Evolutionary conservation across 2,888 invertebrate species (phyloP), one percentile per base, ranked within the genome.

Genomic region (Alloplasta piceator): DNA sequence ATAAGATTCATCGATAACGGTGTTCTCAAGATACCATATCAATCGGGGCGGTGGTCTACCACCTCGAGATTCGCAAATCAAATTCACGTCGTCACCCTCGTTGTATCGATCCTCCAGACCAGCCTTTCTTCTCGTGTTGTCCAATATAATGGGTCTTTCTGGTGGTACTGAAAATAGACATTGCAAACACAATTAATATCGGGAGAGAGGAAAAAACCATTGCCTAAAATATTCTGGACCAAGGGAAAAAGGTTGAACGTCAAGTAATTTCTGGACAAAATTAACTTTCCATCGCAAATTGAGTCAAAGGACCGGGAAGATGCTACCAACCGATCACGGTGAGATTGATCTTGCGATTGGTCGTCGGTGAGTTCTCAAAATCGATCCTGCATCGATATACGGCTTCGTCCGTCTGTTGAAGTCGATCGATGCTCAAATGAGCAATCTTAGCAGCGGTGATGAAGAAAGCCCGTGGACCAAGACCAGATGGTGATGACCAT

Each of bases 11-110:
- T 97, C 97, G 90, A 97, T 96, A 88, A 97, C 95, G 39, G 94
- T 94, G 92, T 97, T 97, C 91, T 97, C 97, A 87, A 97, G 94
- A 92, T 95, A 97, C 97, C 97, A 97, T 84, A 95, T 96, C 82
- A 97, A 95, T 84, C 95, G 94, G 5, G 97, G 97, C 83, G 95
- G 93, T 55, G 97, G 97, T 93, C 94, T 94, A 96, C 97, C 97
- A 93, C 97, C 97, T 86, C 95, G 94, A 9, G 96, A 96, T 94
- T 97, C 96, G 90, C 97, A 97, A 89, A 96, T 95, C 84, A 98
- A 94, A 88, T 95, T 94, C 67, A 98, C 96, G 90, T 97, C 96
- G 82, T 95, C 95, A 46, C 97, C 97, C 93, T 98, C 97, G 91
- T 97, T 97, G 93, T 97, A 97, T 36, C 96, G 96, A 91, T 97